Evolutionary conservation across 2,888 invertebrate species (phyloP), one percentile per base, ranked within the genome.

Genomic region (Hirtodrosophila duncani): DNA sequence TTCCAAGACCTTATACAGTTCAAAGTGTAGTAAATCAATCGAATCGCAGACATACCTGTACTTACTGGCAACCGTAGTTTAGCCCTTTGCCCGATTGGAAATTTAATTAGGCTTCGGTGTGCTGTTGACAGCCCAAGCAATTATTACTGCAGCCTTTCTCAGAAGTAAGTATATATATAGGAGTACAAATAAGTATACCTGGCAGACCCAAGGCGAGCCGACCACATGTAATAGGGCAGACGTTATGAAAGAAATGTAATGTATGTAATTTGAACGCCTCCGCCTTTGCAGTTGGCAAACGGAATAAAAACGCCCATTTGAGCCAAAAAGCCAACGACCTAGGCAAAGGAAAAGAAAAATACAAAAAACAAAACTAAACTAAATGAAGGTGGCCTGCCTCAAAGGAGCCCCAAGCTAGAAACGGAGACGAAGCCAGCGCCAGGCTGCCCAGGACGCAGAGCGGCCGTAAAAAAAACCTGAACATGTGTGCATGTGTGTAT

Each of bases 201-300:
- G 27, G 37, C 48, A 37, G 38, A 21, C 34, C 33, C 17, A 37
- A 42, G 26, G 11, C 5, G 20, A 30, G 21, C 13, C 3, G 20
- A 18, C 26, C 29, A 18, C 21, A 31, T 11, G 34, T 14, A 46
- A 16, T 11, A 11, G 29, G 11, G 33, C 8, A 16, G 24, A 29
- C 27, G 41, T 41, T 36, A 67, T 62, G 43, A 55, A 60, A 45
- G 68, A 64, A 65, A 65, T 53, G 20, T 20, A 6, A 26, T 63
- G 59, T 67, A 58, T 69, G 75, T 80, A 77, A 81, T 80, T 75
- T 77, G 72, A 80, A 75, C 77, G 75, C 77, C 67, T 63, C 62
- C 59, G 58, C 64, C 55, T 67, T 63, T 63, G 53, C 44, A 27
- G 44, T 13, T 45, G 26, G 63, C 80, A 48, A 63, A 70, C 51